Evolutionary conservation across 2,113 vertebrate genomes (phyloP), one percentile per base, ranked within the genome.

Genomic region (Rhea americana): DNA sequence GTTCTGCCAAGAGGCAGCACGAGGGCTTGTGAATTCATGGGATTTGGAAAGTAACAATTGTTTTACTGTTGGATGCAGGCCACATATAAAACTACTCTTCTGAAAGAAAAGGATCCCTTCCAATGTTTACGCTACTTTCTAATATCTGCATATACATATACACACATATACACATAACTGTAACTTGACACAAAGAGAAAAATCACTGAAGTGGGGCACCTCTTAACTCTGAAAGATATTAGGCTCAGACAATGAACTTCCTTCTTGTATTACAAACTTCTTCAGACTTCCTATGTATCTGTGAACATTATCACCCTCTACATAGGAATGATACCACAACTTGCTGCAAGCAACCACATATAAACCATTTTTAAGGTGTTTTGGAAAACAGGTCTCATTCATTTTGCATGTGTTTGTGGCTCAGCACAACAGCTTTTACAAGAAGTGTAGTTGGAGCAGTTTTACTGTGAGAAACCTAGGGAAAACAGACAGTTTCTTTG

Each of bases 1-100:
- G 63, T 63, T 72, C 71, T 37, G 48, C 74, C 26, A 80, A 13
- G 0, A 13, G 74, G 45, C 53, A 81, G 72, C 62, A 39, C 3
- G 83, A 37, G 8, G 15, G n/a, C 67, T 30, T 37, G 53, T 32
- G 35, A 30, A 11, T 18, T 81, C 70, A n/a, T 0, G 0, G 0
- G 2, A 53, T 50, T 75, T 63, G 85, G 26, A 82, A 85, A 68
- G 7, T 11, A 13, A 3, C 1, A 63, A 56, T 7, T 8, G 51
- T 77, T 79, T 53, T 66, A 43, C 19, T 30, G 1, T 26, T 39
- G 72, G 43, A 83, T 39, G 59, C 39, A 90, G 67, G 56, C 48
- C 35, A 47, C 22, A 63, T 26, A 55, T 59, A 37, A 78, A 50
- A 16, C 71, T 59, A 37, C 43, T 30, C 20, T 7, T 32, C 28